Evolutionary conservation across 64 coral and sea anemone species (phyloP), one percentile per base, ranked within the genome.

Genomic region (Montipora foliosa): DNA sequence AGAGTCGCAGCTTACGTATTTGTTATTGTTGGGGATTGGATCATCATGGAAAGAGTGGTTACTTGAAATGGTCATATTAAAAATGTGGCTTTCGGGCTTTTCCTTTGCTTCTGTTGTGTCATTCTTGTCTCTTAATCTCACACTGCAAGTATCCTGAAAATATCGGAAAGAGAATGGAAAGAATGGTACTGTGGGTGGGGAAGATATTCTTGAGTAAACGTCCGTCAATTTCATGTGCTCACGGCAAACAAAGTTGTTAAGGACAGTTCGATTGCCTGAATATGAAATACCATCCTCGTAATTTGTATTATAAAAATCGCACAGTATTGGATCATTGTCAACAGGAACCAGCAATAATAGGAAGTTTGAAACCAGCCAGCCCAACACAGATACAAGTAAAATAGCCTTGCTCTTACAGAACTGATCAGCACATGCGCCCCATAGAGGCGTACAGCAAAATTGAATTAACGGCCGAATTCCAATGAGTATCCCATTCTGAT

Each of bases 391-490:
- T 80, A 99, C 70, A 9, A 99, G 89, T 12, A 99, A 75, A n/a
- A 99, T 94, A 14, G 47, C 79, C 68, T 99, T 99, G 12, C 79
- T 95, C 70, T 92, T 94, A 29, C 85, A 78, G 67, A 92, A 99
- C 45, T 52, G 93, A 66, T 99, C 98, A 2, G 98, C 95, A 55
- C 87, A 94, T 92, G 71, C 92, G 14, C 95, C 98, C 98, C 98
- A 99, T 6, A 99, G 55, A 47, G 98, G 98, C 5, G 92, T 94
- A 6, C 72, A 84, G n/a, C 90, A 81, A 53, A 96, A 99, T 89
- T 99, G 98, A 20, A 99, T 92, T 45, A 99, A 85, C 0, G 98
- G 98, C 7, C 98, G 89, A 22, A 96, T 69, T 11, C 98, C 98
- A 62, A 96, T 92, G 24, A 99, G 92, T 45, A 99, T 77, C 1